Base-by-base conservation (phyloP, 2,797 vertebrate species). In the Sebastes itinus region DNA sequence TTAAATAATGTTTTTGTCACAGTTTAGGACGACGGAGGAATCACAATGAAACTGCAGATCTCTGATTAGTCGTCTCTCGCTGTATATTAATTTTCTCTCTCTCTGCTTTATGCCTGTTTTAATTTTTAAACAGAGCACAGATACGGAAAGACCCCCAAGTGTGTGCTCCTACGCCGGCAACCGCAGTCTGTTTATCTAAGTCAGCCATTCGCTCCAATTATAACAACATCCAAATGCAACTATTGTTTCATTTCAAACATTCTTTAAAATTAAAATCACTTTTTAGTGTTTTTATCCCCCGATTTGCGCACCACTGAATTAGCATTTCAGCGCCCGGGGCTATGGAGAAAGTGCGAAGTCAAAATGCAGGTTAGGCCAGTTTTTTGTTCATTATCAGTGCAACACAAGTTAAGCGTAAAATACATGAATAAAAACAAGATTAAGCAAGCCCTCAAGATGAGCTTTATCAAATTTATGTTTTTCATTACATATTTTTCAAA, bases 181-280 rank as follows among this genome's bases (percentile, higher is more conserved):
- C 68, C 76, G 12, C 68, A 72, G 81, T 84, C 63, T 93, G 86
- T 95, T 95, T 92, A 95, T 94, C 92, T 93, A 95, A 18, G 91
- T 88, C 87, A 91, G 92, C 89, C 86, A 77, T 89, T 95, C 61
- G 71, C 72, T 85, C 93, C 94, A 93, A 95, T 94, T 94, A 94
- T 82, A 89, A 91, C 92, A 94, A 93, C 92, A 94, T 90, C 66
- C 68, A 83, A 92, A 91, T 90, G 89, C 92, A 93, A 92, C 84
- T 92, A 91, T 92, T 94, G 87, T 95, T 92, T 92, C 81, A 93
- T 90, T 87, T 92, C 86, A 80, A 89, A 90, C 82, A 90, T 72
- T 86, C 61, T 74, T 87, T 89, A 63, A 92, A 90, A 89, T 93
- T 87, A 76, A 88, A 92, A 87, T 90, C 56, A 66, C 70, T 88